These are phyloP conservation scores for Salvelinus sp. DNA, from an alignment of 2,113 vertebrate species.

Conservation along the genomic window DNA sequence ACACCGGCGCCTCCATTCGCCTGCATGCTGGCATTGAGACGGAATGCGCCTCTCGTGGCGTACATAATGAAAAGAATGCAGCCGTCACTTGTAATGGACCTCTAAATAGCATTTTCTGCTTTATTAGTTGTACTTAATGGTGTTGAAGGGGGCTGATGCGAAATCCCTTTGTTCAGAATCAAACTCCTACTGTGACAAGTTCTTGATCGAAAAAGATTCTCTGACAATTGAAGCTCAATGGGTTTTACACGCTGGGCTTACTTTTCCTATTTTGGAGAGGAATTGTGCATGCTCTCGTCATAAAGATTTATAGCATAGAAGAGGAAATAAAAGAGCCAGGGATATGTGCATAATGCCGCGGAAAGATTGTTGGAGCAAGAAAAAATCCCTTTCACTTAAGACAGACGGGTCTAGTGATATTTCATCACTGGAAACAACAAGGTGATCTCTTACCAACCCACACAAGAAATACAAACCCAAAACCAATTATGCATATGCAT, in stretches of 20 bases:
- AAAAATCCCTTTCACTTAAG: conserved; percentile 48
- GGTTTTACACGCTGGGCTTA: conserved; percentile 67
- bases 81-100: conserved; percentile 73
- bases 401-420: conserved; percentile 47
- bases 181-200: conserved; percentile 57
- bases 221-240: conserved; percentile 62
- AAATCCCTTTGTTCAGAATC: conserved; percentile 67
- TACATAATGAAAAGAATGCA: conserved; percentile 70
- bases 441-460: neutral
- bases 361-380: conserved; percentile 53
- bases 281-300: conserved; percentile 55
- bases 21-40: conserved; percentile 43
- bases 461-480: conserved; percentile 21
- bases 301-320: conserved; percentile 59
- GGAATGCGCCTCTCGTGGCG: conserved; percentile 48
- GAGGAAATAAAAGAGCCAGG: conserved; percentile 52
- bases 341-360: conserved; percentile 33
- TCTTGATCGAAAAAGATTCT: conserved; percentile 67
- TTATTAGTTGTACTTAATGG: conserved; percentile 81
- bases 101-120: conserved; percentile 79
- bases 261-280: conserved; percentile 60
- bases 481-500: conserved; percentile 57
- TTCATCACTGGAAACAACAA: conserved; percentile 29
- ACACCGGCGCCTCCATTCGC: conserved; percentile 35
- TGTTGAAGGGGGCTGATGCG: conserved; percentile 69